Evolutionary conservation across 2,888 invertebrate species (phyloP).

Genomic region (Hecatera dysodea): DNA sequence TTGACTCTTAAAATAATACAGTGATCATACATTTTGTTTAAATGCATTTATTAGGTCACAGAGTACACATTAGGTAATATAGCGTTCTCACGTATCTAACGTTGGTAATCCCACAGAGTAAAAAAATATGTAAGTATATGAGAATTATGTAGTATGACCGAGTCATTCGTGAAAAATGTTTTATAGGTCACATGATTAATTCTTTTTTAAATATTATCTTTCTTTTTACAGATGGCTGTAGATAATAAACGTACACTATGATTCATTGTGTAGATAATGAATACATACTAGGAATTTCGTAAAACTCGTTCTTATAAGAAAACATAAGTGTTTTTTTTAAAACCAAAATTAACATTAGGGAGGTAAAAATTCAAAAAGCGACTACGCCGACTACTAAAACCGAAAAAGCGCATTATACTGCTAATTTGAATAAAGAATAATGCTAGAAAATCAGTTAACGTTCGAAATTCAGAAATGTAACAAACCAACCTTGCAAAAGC

Average conservation of each 20-base stretch:
- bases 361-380: conserved; percentile 35
- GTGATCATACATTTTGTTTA: conserved; percentile 26
- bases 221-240: neutral
- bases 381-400: conserved; percentile 49
- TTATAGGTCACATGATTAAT: conserved; percentile 15
- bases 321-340: neutral
- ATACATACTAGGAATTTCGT: neutral
- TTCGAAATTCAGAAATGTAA: neutral
- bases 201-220: conserved; percentile 24
- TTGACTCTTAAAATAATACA: conserved; percentile 34
- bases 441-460: neutral
- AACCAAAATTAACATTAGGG: conserved; percentile 16
- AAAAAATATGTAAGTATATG: neutral
- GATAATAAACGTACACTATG: conserved; percentile 17
- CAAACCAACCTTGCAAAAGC: conserved; percentile 84
- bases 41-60: conserved; percentile 28
- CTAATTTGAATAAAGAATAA: conserved; percentile 9
- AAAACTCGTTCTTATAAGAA: conserved; percentile 5
- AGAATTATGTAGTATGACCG: neutral
- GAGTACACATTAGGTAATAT: neutral
- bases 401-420: conserved; percentile 29
- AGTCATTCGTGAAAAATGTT: neutral
- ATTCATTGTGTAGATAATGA: conserved; percentile 19
- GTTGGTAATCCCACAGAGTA: neutral
- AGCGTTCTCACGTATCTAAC: neutral